These are phyloP conservation scores for Muscidifurax raptorellus DNA, from an alignment of 1,140 invertebrate genomes.

Conservation along the genomic window DNA sequence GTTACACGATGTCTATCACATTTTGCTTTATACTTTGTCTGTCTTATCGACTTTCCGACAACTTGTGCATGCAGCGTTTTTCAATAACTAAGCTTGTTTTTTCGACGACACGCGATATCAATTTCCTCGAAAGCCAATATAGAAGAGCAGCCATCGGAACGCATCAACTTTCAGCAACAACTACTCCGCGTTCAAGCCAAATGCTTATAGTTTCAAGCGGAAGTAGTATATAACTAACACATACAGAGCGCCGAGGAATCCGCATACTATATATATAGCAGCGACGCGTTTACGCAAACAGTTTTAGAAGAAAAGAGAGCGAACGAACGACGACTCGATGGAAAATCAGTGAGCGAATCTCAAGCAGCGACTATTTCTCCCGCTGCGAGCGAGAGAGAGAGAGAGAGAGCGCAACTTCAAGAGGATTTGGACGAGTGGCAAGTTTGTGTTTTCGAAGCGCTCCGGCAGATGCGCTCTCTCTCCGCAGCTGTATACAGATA, in stretches of 20 bases:
- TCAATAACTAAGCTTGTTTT: not conserved
- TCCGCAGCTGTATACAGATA: not conserved
- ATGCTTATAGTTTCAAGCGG: not conserved
- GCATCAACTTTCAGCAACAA: not conserved
- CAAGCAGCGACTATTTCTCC: not conserved
- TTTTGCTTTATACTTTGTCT: not conserved
- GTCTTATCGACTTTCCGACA: too few relatives aligned
- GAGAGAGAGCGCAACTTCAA: not conserved
- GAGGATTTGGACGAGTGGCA: constrained; percentile 33
- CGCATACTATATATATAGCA: not conserved
- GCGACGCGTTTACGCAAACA: constrained; percentile 4
- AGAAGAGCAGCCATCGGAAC: not conserved
- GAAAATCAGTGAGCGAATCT: constrained; percentile 29
- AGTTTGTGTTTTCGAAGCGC: constrained; percentile 34
- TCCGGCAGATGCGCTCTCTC: not conserved
- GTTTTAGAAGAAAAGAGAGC: constrained; percentile 9
- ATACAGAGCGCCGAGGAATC: not conserved
- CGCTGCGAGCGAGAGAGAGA: not conserved
- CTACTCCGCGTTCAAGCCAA: not conserved
- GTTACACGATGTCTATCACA: too few relatives aligned
- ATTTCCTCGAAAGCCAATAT: not conserved
- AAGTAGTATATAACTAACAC: not conserved
- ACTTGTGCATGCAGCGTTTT: not conserved
- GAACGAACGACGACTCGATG: not conserved
- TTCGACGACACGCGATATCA: not conserved